Percentiles rank a stretch among this genome's conserved stretches.
phyloP scores from a whole-genome alignment of 2,797 vertebrate species.

The Nothura maculosa region DNA sequence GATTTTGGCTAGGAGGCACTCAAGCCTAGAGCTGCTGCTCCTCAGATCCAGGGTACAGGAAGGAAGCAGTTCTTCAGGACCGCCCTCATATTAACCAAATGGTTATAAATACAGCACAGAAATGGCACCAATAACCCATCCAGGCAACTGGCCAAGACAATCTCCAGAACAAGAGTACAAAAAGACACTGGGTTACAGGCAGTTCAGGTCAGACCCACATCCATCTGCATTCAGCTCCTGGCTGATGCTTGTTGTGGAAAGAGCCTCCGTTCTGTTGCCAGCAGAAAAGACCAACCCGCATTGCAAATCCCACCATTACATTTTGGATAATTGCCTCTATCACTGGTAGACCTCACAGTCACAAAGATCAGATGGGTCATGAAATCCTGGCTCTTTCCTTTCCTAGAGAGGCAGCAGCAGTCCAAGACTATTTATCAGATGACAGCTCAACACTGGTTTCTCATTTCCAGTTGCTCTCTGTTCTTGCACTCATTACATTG shows the following conservation, averaged over 20 bases:
- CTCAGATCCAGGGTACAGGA: neutral
- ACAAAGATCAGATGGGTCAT: rapidly evolving
- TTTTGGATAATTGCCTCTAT: neutral
- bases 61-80: neutral
- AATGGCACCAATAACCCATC: neutral
- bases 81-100: neutral
- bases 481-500: neutral
- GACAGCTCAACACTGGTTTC: neutral
- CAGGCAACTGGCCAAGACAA: rapidly evolving
- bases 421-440: neutral
- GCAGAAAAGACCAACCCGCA: neutral
- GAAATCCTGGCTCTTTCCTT: neutral
- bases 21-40: neutral
- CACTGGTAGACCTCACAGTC: neutral
- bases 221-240: neutral
- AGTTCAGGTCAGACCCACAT: neutral
- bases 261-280: neutral
- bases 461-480: neutral
- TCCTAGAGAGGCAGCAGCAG: neutral
- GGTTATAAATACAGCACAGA: neutral
- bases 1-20: neutral
- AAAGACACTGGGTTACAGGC: neutral
- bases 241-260: neutral
- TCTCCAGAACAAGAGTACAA: neutral
- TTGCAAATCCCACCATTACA: neutral